Percentiles rank a stretch among this genome's conserved stretches.
Conservation (phyloP, 2,797 vertebrate species). For the Chloroceryle inda region DNA sequence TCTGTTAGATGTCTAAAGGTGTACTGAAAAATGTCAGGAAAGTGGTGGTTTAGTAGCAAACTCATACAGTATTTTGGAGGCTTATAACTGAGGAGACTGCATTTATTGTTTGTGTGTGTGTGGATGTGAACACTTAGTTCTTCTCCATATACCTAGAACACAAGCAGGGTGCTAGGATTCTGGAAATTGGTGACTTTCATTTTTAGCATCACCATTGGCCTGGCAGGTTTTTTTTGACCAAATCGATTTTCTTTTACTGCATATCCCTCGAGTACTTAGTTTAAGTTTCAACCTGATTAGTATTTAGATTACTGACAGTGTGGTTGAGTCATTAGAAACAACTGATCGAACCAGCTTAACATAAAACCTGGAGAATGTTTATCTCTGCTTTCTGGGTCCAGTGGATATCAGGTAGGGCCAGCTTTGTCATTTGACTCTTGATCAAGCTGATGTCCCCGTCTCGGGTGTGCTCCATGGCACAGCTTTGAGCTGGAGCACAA, state of each 20-base stretch:
- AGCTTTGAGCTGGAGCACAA: neutral
- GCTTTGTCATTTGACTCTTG: neutral
- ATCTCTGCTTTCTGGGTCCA: neutral
- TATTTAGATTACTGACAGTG: neutral
- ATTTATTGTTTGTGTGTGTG: neutral
- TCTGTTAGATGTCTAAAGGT: neutral
- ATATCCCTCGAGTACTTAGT: neutral
- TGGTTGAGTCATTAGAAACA: neutral
- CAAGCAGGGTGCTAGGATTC: neutral
- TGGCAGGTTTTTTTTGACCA: neutral
- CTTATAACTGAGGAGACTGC: neutral
- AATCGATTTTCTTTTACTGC: neutral
- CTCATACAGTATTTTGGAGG: neutral
- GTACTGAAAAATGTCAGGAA: neutral
- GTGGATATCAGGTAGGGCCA: neutral
- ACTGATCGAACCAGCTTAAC: neutral
- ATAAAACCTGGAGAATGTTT: neutral
- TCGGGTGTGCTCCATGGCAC: rapidly evolving
- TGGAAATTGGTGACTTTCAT: neutral
- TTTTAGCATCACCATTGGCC: neutral
- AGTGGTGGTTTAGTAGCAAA: neutral
- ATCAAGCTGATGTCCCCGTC: neutral
- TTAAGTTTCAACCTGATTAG: neutral
- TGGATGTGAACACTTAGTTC: neutral
- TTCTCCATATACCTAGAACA: neutral